Base-by-base conservation (phyloP, 2,113 vertebrate species). In the Paramisgurnus dabryanus region DNA sequence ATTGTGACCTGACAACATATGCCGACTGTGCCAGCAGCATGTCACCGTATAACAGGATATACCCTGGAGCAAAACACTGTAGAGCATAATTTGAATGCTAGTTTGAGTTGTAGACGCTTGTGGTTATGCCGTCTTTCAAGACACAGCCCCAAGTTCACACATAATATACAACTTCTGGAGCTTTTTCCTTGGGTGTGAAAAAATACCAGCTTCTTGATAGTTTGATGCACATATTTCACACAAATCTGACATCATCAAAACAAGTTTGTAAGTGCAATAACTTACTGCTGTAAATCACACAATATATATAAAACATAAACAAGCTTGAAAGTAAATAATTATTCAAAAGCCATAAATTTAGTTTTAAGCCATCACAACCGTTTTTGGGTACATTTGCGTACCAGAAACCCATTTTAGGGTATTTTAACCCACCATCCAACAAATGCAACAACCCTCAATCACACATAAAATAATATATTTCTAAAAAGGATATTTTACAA, bases 201-300 rank as follows among this genome's bases (percentile, higher is more conserved):
- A n/a, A 22, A 49, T 1, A 34, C 27, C 27, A 34, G 27, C 27
- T 1, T 27, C 57, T 63, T 63, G 7, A 47, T 61, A 58, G 55
- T 34, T 15, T 39, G 15, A 17, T 50, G 18, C 17, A 41, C 45
- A 22, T 69, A 65, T 69, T 66, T 49, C 67, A 75, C 76, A 72
- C 57, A 27, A 41, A 67, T 63, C 75, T 39, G 43, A 58, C 27
- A 76, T 34, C 3, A 27, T 27, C 6, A 58, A 80, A 80, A 83
- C 79, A 74, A 67, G 11, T 84, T 55, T 76, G 87, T 90, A 93
- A 93, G 90, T 94, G 92, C 94, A 97, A 95, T 95, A 96, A 96
- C 90, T 96, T 96, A 96, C 89, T 93, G 90, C 80, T 76, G 47
- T 58, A 87, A 68, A 81, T 80, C 83, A 86, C 85, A 91, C 91